Percentiles rank a stretch among this genome's conserved stretches.
Evolutionary conservation across 2,888 invertebrate genomes (phyloP).

Genomic region (Ectemnius lituratus): DNA sequence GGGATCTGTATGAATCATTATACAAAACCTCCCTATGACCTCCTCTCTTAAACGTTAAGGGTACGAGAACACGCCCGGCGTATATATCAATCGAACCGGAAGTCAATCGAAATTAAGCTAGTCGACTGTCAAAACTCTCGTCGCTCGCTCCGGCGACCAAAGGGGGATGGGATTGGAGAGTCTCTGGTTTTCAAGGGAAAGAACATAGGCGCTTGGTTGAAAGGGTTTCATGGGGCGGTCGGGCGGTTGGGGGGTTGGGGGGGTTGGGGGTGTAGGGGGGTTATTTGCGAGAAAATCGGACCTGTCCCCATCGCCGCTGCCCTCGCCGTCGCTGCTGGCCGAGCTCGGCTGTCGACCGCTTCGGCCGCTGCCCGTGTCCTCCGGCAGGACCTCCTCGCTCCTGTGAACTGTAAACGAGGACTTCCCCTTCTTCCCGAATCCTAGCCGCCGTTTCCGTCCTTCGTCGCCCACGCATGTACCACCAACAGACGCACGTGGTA

Average conservation of each 20-base stretch:
- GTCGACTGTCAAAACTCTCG: not conserved
- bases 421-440: constrained; percentile 96
- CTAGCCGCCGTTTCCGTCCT: constrained; percentile 96
- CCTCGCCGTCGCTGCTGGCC: constrained; percentile 95
- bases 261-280: constrained; percentile 7
- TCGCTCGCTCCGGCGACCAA: constrained; percentile 46
- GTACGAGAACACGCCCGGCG: no score
- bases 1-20: no score
- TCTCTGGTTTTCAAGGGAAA: not conserved
- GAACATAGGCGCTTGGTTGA: not conserved
- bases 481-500: constrained; percentile 75
- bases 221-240: no score
- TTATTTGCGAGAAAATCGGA: constrained; percentile 78
- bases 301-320: constrained; percentile 92
- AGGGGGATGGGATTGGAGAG: not conserved
- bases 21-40: no score
- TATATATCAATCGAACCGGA: no score
- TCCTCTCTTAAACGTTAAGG: no score
- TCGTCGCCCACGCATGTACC: constrained; percentile 79
- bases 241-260: no score
- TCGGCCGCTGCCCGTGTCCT: constrained; percentile 80
- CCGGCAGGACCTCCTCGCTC: constrained; percentile 97
- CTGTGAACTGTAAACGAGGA: constrained; percentile 98
- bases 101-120: no score
- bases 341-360: constrained; percentile 89